These are phyloP conservation scores for Osmoderma eremita DNA, from an alignment of 2,888 invertebrate genomes.

Conservation along the genomic window DNA sequence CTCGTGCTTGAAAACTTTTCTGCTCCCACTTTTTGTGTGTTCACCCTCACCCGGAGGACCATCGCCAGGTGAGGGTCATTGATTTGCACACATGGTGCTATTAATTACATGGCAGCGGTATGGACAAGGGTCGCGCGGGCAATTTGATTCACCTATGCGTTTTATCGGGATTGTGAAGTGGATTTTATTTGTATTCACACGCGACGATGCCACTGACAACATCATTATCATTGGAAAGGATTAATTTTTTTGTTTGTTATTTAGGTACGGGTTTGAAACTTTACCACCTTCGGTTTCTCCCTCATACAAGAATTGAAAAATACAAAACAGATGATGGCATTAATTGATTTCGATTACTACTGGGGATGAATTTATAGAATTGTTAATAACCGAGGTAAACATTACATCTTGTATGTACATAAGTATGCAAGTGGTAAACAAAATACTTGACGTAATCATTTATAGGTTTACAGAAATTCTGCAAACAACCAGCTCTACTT, in stretches of 20 bases:
- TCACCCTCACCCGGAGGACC: constrained; percentile 46
- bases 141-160: constrained; percentile 50
- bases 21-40: constrained; percentile 44
- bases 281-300: constrained; percentile 15
- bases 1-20: constrained; percentile 42
- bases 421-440: too few species aligned
- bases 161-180: constrained; percentile 50
- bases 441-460: too few species aligned
- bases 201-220: constrained; percentile 42
- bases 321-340: constrained; percentile 16
- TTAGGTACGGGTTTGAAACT: constrained; percentile 17
- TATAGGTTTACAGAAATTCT: too few species aligned
- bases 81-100: constrained; percentile 59
- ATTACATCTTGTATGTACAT: too few species aligned
- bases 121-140: constrained; percentile 49
- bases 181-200: constrained; percentile 50
- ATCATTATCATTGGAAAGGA: constrained; percentile 41
- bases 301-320: constrained; percentile 17
- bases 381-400: neutral
- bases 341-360: constrained; percentile 24
- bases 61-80: constrained; percentile 57
- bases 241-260: constrained; percentile 38
- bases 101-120: constrained; percentile 54
- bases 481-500: too few species aligned
- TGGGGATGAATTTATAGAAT: constrained; percentile 1